Percentiles rank a stretch among this genome's conserved stretches.
Conservation (phyloP, 2,888 invertebrate genomes). For the Machimus rusticus region DNA sequence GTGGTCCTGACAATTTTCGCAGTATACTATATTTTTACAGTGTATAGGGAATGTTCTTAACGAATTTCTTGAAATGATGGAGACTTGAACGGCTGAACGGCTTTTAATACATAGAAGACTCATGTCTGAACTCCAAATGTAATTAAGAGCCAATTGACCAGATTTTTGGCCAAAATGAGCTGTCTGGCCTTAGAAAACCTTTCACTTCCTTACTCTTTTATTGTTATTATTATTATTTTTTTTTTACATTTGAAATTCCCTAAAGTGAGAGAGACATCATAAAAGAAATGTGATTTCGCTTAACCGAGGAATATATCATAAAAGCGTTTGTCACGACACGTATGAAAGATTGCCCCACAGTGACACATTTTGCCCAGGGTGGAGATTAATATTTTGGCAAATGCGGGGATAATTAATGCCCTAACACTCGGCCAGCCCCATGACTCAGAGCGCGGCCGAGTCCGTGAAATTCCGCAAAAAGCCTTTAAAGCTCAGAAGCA, state of each 20-base stretch:
- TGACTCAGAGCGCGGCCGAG: neutral
- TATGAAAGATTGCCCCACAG: neutral
- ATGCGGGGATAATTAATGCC: neutral
- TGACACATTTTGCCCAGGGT: neutral
- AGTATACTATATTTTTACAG: no score
- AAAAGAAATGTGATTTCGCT: neutral
- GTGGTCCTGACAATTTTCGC: no score
- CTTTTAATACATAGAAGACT: no score
- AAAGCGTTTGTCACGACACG: neutral
- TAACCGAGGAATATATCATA: neutral
- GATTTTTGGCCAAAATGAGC: neutral
- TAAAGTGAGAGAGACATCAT: neutral
- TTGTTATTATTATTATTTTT: no score
- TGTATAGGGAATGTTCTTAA: no score
- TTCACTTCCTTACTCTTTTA: neutral
- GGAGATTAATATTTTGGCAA: neutral
- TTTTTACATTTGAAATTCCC: neutral
- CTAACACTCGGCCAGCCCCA: neutral
- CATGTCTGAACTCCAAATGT: no score
- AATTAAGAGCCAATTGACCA: neutral
- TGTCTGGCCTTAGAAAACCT: neutral
- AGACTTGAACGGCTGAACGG: no score
- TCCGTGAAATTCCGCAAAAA: neutral
- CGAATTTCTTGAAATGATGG: no score
- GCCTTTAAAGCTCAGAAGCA: neutral